phyloP scores from a whole-genome alignment of 2,888 invertebrate species.

The Drosophila imparisetae region DNA sequence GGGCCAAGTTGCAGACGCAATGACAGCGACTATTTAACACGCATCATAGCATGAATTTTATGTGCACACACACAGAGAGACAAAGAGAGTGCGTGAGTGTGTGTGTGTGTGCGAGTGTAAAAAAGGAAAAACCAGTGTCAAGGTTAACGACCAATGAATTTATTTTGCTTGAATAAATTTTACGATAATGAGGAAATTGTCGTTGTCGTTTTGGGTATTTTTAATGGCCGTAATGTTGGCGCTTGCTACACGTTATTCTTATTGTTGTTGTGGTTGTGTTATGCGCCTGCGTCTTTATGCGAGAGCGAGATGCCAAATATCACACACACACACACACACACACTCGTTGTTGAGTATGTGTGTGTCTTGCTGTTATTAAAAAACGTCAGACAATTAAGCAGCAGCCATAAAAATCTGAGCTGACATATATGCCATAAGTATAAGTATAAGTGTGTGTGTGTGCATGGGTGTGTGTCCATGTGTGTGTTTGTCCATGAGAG shows the following conservation, averaged over 20 bases:
- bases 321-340: conserved; percentile 10
- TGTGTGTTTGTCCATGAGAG: not conserved
- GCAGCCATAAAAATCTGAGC: conserved; percentile 39
- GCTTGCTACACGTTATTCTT: conserved; percentile 51
- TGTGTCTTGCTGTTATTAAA: conserved; percentile 56
- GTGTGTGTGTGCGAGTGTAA: conserved; percentile 43
- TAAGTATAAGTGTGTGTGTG: not conserved
- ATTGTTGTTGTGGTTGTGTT: conserved; percentile 26
- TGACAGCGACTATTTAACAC: conserved; percentile 77
- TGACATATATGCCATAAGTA: conserved; percentile 1
- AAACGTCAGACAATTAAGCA: conserved; percentile 60
- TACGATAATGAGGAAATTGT: conserved; percentile 84
- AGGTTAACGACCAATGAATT: conserved; percentile 85
- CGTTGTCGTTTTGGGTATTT: conserved; percentile 82
- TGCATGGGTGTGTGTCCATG: not conserved
- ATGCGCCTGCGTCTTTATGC: conserved; percentile 55
- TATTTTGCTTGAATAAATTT: conserved; percentile 85
- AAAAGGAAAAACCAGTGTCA: conserved; percentile 84
- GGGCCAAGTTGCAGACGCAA: conserved; percentile 48
- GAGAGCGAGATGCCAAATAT: conserved; percentile 38
- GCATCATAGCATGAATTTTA: conserved; percentile 73
- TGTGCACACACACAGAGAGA: conserved; percentile 30
- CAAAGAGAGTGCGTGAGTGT: conserved; percentile 22
- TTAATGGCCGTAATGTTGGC: conserved; percentile 80
- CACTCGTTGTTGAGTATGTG: conserved; percentile 1